A percentile compares a stretch with the other conserved stretches of the same genome.
phyloP scores from a whole-genome alignment of 2,888 invertebrate genomes.

The Steromphala cineraria region DNA sequence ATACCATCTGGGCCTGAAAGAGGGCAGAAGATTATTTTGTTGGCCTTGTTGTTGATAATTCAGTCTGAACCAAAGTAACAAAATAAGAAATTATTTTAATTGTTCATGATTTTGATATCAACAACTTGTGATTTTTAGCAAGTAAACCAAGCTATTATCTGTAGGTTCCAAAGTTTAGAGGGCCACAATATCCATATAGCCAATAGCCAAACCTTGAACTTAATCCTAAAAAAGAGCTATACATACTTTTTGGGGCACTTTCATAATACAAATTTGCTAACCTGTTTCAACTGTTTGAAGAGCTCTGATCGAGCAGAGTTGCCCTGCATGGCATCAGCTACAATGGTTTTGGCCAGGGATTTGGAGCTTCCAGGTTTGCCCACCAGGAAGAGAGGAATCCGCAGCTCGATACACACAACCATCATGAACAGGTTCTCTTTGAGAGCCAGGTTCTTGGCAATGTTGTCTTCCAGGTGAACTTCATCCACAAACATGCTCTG shows the following conservation, averaged over 20 bases:
- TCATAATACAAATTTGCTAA: constrained; percentile 23
- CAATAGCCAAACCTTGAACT: background rate
- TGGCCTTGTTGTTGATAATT: no score
- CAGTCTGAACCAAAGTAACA: background rate
- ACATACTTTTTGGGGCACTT: background rate
- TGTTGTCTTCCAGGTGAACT: constrained; percentile 61
- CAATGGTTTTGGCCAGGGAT: constrained; percentile 73
- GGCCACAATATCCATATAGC: background rate
- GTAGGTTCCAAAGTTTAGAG: background rate
- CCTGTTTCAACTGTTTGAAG: constrained; percentile 68
- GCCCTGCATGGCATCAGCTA: constrained; percentile 72
- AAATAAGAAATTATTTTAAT: background rate
- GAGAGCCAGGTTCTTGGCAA: constrained; percentile 69
- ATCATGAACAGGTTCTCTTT: constrained; percentile 74
- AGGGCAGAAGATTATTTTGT: no score
- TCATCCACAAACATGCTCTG: constrained; percentile 67
- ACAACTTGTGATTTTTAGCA: no score
- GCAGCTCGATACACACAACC: constrained; percentile 72
- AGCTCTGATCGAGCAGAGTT: constrained; percentile 58
- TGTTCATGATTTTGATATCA: background rate
- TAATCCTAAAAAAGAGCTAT: background rate
- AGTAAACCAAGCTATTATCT: no score
- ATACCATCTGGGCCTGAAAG: constrained; percentile 65
- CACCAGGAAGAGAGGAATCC: constrained; percentile 73
- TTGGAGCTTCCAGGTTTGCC: constrained; percentile 75